A percentile compares a stretch with the other conserved stretches of the same genome.
Evolutionary conservation across 2,888 invertebrate genomes (phyloP).

Genomic region (Merodon equestris): DNA sequence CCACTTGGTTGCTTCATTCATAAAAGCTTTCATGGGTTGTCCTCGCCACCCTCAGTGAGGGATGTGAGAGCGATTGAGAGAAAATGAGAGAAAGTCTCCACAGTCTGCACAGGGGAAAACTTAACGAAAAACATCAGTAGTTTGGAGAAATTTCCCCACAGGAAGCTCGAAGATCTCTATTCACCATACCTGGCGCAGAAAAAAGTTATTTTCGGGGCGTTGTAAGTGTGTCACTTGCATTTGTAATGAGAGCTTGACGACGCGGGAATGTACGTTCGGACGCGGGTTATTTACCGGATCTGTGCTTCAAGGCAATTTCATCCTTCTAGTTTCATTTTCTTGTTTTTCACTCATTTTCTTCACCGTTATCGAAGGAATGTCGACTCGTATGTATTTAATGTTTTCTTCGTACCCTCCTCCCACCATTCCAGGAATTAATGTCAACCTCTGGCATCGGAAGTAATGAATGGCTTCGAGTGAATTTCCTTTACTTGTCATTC

Average conservation of each 20-base stretch:
- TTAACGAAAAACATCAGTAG: constrained; percentile 28
- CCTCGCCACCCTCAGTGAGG: not conserved
- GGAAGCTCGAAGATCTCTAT: constrained; percentile 12
- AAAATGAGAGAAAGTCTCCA: constrained; percentile 36
- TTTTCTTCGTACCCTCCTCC: not conserved
- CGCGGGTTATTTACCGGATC: constrained; percentile 25
- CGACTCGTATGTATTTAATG: constrained; percentile 13
- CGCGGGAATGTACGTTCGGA: constrained; percentile 31
- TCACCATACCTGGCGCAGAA: constrained; percentile 13
- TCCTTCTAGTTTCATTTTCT: constrained; percentile 41
- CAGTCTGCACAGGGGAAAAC: constrained; percentile 5
- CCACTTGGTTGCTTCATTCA: constrained; percentile 32
- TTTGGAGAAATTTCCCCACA: not conserved
- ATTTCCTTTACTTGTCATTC: constrained; percentile 48
- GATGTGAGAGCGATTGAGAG: not conserved
- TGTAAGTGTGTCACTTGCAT: constrained; percentile 65
- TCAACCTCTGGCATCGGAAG: constrained; percentile 32
- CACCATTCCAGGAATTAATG: too few relatives aligned
- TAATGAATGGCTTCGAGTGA: constrained; percentile 29
- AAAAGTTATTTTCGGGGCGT: constrained; percentile 48
- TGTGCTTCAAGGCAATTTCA: constrained; percentile 41
- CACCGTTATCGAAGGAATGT: constrained; percentile 30
- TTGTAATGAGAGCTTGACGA: constrained; percentile 45
- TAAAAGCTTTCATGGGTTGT: constrained; percentile 27
- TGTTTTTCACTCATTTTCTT: not conserved